Conservation (phyloP, 2,888 invertebrate species). For the Plutella xylostella region DNA sequence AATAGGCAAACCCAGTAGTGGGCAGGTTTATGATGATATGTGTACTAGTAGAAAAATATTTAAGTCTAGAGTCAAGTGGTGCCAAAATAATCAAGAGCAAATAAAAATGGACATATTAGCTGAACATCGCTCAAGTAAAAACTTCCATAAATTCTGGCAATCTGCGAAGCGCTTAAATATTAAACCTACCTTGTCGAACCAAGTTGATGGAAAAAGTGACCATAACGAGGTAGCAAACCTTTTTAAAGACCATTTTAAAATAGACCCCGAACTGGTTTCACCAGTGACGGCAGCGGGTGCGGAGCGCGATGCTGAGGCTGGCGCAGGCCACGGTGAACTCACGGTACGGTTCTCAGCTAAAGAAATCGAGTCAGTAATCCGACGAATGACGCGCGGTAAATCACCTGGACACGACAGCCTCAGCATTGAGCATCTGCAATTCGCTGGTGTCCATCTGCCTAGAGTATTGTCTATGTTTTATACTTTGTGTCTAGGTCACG, state of each 20-base stretch:
- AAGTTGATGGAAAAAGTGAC: not conserved
- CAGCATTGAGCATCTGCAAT: slow-evolving; percentile 16
- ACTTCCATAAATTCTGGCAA: not conserved
- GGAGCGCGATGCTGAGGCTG: not conserved
- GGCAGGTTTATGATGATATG: not conserved
- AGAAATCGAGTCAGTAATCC: not conserved
- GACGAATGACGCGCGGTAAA: not conserved
- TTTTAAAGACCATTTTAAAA: not conserved
- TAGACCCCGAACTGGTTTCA: not conserved
- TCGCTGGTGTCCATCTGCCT: slow-evolving; percentile 12
- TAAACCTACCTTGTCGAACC: not conserved
- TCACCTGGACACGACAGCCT: slow-evolving; percentile 9
- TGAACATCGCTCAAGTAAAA: not conserved
- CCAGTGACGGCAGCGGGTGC: not conserved
- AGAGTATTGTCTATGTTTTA: slow-evolving; percentile 14
- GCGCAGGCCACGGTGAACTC: not conserved
- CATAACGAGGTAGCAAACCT: not conserved
- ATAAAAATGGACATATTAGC: not conserved
- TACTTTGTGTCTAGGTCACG: slow-evolving; percentile 3
- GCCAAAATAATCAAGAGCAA: not conserved
- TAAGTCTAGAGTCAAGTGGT: not conserved
- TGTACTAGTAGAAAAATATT: not conserved
- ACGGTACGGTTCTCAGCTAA: not conserved
- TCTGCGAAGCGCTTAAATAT: not conserved
- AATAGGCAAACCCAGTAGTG: not conserved